Evolutionary conservation across 2,113 vertebrate species (phyloP), one percentile per base, ranked within the genome.

Genomic region (Orycteropus afer): DNA sequence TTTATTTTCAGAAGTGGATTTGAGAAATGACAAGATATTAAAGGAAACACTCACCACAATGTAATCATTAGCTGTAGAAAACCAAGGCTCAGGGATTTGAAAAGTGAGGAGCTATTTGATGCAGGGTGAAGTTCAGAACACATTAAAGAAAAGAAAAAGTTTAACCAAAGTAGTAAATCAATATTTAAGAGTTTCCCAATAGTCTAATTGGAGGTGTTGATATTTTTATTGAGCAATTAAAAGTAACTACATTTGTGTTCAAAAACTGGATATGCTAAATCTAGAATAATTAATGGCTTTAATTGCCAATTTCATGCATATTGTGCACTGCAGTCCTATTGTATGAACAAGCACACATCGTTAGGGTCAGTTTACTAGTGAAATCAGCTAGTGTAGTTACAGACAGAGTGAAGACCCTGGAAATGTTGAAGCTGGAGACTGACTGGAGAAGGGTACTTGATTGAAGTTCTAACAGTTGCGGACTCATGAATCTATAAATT

Each of bases 201-300:
- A 82, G 87, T 49, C 79, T 76, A 93, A 91, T 63, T 76, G 73
- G 42, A 81, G 40, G 51, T 55, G 27, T 18, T 83, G 51, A 77
- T 29, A 14, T 78, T 93, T 91, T 82, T 74, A 93, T 82, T 45
- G 87, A 61, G 67, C 29, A 82, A 69, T 93, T 89, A 86, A 83
- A 88, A 49, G 22, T 95, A 95, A 88, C 27, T 89, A 69, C 23
- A 73, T 85, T 78, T 80, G 71, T 40, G 61, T 78, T 78, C 59
- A 65, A 5, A 91, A 88, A 53, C 87, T 61, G 59, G 34, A 88
- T 73, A 49, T 84, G 80, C 40, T 89, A 86, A 91, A 81, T 81
- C 23, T 94, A 57, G 73, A 77, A 53, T 88, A 93, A 93, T 10
- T 78, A 37, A 67, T 93, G 65, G 77, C 34, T 12, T 8, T 47